Base-by-base conservation (phyloP, 2,113 vertebrate genomes). In the Poeciliopsis turrubarensis region DNA sequence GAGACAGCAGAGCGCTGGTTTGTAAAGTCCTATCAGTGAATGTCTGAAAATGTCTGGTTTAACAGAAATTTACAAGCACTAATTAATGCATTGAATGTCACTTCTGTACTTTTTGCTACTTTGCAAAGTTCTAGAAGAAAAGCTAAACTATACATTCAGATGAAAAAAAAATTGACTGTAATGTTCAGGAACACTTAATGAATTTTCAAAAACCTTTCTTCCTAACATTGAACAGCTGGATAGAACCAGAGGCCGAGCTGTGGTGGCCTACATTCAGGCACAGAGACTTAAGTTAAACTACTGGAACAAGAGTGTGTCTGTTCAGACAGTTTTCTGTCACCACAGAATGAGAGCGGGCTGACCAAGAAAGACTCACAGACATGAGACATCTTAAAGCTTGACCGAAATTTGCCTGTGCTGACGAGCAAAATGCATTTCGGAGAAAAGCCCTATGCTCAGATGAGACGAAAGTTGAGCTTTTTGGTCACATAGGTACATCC, bases 1-100 rank as follows among this genome's bases (percentile, higher is more conserved):
- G 73, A 60, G 60, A 61, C 63, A 47, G 65, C 60, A 57, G 57
- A 78, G 68, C 27, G 72, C 61, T 51, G 70, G 86, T 60, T 60
- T 41, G 31, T 82, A 89, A 89, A 85, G 75, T 81, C 77, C 54
- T 44, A 65, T 74, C 47, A 54, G 62, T 73, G 54, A 76, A 66
- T 73, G 47, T 37, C 65, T 57, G 22, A 57, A 17, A 57, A 57
- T 25, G 25, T 25, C 47, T 54, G 47, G 51, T 10, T 57, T 47
- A 7, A 10, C 9, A 57, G 51, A n/a, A 57, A 25, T 57, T 25
- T 57, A 57, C 51, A 47, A 47, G 17, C 44, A 47, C 25, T 6
- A 25, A 54, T 25, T 54, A 25, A 34, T 34, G 7, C 32, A 34
- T 8, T 34, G 22, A 54, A 54, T 54, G 51, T 22, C 17, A 19